Evolutionary conservation across 2,888 invertebrate species (phyloP).

Genomic region (Amphimallon solstitiale): DNA sequence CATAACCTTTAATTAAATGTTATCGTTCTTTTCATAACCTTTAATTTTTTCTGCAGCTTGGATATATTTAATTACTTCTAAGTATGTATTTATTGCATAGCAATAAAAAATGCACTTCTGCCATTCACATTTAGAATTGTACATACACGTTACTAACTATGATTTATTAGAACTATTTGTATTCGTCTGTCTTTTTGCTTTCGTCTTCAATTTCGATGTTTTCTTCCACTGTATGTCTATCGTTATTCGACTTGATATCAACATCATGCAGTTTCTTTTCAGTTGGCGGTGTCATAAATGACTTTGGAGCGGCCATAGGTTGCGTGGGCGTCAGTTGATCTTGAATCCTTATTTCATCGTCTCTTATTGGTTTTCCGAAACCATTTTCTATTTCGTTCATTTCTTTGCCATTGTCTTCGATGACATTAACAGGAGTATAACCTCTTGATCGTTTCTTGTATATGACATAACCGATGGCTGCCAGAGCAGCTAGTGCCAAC

Average conservation of each 20-base stretch:
- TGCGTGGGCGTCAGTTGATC: conserved; percentile 13
- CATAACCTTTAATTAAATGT: too few species aligned
- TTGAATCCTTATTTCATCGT: conserved; percentile 40
- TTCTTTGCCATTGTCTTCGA: conserved; percentile 57
- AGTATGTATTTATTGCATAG: too few species aligned
- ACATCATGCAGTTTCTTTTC: not conserved
- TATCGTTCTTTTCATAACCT: too few species aligned
- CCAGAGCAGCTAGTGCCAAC: conserved; percentile 66
- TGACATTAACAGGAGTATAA: conserved; percentile 46
- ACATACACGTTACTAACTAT: not conserved
- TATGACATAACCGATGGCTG: conserved; percentile 68
- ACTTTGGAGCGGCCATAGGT: conserved; percentile 7
- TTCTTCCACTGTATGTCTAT: conserved; percentile 10
- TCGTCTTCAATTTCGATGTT: conserved; percentile 20
- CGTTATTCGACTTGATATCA: not conserved
- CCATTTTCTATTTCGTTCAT: conserved; percentile 42
- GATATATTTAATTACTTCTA: too few species aligned
- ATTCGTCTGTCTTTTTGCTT: not conserved
- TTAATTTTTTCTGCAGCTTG: too few species aligned
- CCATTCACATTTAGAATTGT: not conserved
- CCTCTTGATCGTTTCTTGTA: conserved; percentile 60
- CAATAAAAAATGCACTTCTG: not conserved
- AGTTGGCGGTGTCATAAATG: conserved; percentile 1
- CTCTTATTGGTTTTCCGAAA: conserved; percentile 55
- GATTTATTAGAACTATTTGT: not conserved